Evolutionary conservation across 2,113 vertebrate species (phyloP).

Genomic region (Ochotona princeps): DNA sequence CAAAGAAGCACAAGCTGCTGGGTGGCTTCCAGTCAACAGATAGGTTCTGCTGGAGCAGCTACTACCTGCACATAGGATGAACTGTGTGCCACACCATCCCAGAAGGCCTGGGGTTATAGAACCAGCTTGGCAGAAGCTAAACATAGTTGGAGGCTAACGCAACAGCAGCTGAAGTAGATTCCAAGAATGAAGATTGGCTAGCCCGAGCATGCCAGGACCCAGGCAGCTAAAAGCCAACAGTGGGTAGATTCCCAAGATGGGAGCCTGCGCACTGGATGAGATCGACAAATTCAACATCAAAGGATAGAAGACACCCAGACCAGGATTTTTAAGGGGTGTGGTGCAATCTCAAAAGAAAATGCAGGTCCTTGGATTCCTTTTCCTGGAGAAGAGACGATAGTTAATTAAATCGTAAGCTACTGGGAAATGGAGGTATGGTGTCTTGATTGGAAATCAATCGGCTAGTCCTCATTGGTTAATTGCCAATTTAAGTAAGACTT

Average conservation of each 20-base stretch:
- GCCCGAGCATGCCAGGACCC: neutral
- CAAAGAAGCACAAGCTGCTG: neutral
- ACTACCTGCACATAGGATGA: no score
- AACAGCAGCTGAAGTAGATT: no score
- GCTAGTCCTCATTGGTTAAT: neutral
- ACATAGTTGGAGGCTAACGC: neutral
- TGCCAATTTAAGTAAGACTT: neutral
- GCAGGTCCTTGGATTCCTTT: neutral
- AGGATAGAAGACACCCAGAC: neutral
- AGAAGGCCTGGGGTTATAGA: neutral
- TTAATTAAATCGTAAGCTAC: neutral
- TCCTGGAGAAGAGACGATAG: neutral
- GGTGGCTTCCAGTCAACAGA: neutral
- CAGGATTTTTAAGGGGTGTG: neutral
- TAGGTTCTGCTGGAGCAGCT: no score
- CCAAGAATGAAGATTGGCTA: neutral
- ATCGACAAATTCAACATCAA: neutral
- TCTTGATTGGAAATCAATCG: neutral
- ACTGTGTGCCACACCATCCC: accelerated
- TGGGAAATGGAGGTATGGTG: neutral
- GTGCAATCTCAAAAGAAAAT: neutral
- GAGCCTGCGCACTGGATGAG: neutral
- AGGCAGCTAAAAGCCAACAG: neutral
- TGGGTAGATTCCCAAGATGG: neutral
- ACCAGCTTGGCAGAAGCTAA: neutral